Base-by-base conservation (phyloP, 2,888 invertebrate species). In the Dione juno region DNA sequence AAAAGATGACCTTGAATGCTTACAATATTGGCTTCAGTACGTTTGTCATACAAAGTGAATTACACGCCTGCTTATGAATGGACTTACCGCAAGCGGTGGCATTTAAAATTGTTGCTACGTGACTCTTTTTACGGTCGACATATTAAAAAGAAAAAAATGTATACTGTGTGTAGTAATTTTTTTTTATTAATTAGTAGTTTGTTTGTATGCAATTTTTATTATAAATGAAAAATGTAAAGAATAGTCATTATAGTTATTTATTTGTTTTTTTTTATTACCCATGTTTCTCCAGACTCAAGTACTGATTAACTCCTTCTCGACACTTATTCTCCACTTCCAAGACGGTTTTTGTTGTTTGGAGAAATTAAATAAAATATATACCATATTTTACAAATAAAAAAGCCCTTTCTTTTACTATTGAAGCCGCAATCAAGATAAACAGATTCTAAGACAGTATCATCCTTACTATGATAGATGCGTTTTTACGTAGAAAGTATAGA, bases 1-100 rank as follows among this genome's bases (percentile, higher is more conserved):
- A 85, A 88, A 87, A 81, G 71, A 68, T 77, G 85, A 80, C 88
- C 87, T 87, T 88, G 85, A 78, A 73, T 76, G 64, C 66, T 73
- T 70, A 71, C 67, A 52, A 67, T 66, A 64, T 54, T 19, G 41
- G 37, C 37, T 40, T 59, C 40, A 28, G 66, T 65, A 59, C 41
- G 69, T 67, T 48, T 71, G 59, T 69, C 53, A 64, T 48, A 64
- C 67, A 48, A 57, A 64, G 50, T 64, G 48, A 52, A 64, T 69
- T 54, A 37, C 48, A 63, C 54, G 66, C 52, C n/a, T 43, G 13
- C 52, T 59, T 54, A 53, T 61, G 59, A 61, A 68, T 68, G 67
- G 50, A 41, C 1, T 8, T 52, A 50, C 48, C 19, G 61, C 21
- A 35, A 3, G 28, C 61, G 41, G 21, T 53, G 53, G 19, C 45